Conservation (phyloP, 2,888 invertebrate genomes). For the Micoletzkya japonica region DNA sequence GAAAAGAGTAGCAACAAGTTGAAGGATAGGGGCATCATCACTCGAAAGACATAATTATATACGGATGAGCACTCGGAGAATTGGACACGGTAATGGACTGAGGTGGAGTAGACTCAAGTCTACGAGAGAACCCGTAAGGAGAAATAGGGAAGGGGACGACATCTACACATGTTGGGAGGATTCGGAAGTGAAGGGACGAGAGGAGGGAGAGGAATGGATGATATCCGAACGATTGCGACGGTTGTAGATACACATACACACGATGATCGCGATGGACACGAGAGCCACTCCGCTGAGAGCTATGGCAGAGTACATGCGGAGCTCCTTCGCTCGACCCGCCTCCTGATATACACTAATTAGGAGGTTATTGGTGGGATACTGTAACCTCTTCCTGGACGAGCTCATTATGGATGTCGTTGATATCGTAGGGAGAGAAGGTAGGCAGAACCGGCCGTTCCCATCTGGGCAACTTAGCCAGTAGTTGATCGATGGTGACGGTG, state of each 20-base stretch:
- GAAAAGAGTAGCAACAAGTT: too few species aligned
- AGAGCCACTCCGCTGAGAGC: constrained; percentile 53
- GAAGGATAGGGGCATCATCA: too few species aligned
- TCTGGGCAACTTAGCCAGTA: constrained; percentile 56
- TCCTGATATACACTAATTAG: constrained; percentile 7
- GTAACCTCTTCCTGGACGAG: constrained; percentile 45
- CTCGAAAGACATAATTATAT: too few species aligned
- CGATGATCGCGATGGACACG: constrained; percentile 49
- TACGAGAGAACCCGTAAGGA: too few species aligned
- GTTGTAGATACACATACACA: constrained; percentile 69
- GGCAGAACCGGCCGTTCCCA: constrained; percentile 51
- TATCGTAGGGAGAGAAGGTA: constrained; percentile 61
- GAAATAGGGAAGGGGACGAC: too few species aligned
- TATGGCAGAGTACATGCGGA: constrained; percentile 51
- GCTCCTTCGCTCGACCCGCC: constrained; percentile 10
- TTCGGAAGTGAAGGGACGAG: too few species aligned
- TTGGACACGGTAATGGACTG: not conserved
- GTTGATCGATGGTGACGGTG: constrained; percentile 53
- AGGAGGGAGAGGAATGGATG: not conserved
- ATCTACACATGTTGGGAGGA: too few species aligned
- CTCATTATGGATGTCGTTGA: constrained; percentile 57
- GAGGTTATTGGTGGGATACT: not conserved
- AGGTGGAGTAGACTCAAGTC: not conserved
- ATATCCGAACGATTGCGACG: not conserved
- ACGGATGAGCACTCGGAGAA: not conserved